A percentile compares a stretch with the other conserved stretches of the same genome.
Conservation (phyloP, 2,888 invertebrate genomes). For the Scaptomyza tumidula region DNA sequence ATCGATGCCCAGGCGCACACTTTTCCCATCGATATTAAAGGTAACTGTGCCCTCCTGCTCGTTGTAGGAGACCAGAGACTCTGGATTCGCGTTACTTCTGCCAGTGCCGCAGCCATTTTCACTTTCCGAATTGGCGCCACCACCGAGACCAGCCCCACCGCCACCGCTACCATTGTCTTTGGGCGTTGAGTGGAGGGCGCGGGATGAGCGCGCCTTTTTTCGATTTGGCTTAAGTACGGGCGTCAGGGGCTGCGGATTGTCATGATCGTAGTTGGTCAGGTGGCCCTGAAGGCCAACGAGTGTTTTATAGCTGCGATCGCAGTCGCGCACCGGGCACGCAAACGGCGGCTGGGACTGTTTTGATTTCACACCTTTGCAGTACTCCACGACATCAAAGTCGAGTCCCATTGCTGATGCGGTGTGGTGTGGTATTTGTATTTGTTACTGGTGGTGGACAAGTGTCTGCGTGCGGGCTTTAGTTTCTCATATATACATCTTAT, state of each 20-base stretch:
- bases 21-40: constrained; percentile 93
- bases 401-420: constrained; percentile 87
- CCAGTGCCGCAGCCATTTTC: constrained; percentile 54
- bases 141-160: constrained; percentile 14
- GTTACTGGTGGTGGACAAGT: constrained; percentile 51
- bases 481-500: constrained; percentile 66
- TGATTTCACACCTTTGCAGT: constrained; percentile 90
- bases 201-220: constrained; percentile 87
- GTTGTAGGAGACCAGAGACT: constrained; percentile 88
- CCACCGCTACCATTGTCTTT: constrained; percentile 80
- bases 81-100: constrained; percentile 69
- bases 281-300: constrained; percentile 94
- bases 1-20: constrained; percentile 88
- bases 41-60: constrained; percentile 94
- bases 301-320: constrained; percentile 94
- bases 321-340: constrained; percentile 93
- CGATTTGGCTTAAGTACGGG: constrained; percentile 87
- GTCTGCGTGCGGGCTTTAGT: constrained; percentile 44
- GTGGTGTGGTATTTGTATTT: constrained; percentile 41
- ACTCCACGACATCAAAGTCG: constrained; percentile 94
- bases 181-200: constrained; percentile 85
- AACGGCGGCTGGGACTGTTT: constrained; percentile 91
- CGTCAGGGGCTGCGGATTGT: constrained; percentile 89
- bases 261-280: constrained; percentile 93
- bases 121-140: constrained; percentile 34